Evolutionary conservation across 1,140 invertebrate species (phyloP).

Genomic region (Sminthurinus signatus): DNA sequence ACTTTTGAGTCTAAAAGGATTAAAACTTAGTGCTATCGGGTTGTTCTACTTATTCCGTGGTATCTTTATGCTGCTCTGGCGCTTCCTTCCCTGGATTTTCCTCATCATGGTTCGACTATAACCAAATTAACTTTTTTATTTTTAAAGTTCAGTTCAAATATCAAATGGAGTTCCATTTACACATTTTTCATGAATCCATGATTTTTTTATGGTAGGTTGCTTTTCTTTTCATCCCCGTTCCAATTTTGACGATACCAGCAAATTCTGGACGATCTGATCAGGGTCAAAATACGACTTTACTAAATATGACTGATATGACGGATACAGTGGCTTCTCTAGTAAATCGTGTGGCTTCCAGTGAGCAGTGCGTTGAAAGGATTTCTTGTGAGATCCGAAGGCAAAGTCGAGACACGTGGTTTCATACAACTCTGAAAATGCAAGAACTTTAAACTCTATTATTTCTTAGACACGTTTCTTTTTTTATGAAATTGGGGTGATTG

Average conservation of each 20-base stretch:
- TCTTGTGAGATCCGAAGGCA: constrained; percentile 20
- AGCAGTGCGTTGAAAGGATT: constrained; percentile 28
- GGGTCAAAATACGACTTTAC: not conserved
- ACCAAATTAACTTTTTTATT: too few relatives aligned
- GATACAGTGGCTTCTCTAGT: not conserved
- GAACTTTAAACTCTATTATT: too few relatives aligned
- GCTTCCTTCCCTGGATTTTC: constrained; percentile 18
- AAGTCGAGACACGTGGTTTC: constrained; percentile 15
- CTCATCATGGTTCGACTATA: constrained; percentile 7
- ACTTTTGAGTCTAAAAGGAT: constrained; percentile 23
- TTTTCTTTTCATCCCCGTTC: constrained; percentile 22
- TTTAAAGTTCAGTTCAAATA: too few relatives aligned
- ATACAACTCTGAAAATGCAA: constrained; percentile 16
- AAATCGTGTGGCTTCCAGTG: constrained; percentile 13
- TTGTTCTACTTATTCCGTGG: constrained; percentile 14
- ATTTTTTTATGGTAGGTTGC: too few relatives aligned
- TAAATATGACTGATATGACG: constrained; percentile 10
- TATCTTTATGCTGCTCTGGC: constrained; percentile 4
- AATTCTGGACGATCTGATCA: not conserved
- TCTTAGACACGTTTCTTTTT: too few relatives aligned
- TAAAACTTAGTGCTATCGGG: constrained; percentile 17
- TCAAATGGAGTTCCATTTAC: too few relatives aligned
- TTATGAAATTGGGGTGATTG: too few relatives aligned
- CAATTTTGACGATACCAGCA: constrained; percentile 28
- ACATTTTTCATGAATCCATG: too few relatives aligned